Evolutionary conservation across 2,113 vertebrate species (phyloP), one percentile per base, ranked within the genome.

Genomic region (Stomatorhinus ivindoensis): DNA sequence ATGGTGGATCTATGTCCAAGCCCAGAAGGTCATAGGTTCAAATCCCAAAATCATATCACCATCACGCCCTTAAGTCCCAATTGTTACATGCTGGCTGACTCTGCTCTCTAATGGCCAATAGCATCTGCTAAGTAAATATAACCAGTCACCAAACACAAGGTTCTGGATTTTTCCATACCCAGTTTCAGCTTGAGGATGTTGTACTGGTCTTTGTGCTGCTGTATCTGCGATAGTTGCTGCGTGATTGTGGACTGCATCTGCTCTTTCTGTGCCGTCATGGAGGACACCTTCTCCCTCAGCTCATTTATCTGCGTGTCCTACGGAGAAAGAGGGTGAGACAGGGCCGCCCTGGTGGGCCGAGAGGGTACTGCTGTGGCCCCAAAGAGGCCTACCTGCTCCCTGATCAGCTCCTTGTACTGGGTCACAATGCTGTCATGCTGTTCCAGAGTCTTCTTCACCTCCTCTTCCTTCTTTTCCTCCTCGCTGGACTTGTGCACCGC

Each of bases 391-490:
- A 98, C 98, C 96, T 99, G 98, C 84, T 99, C 98, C 91, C 98
- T 95, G 89, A 99, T 99, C 93, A 99, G 96, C 89, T 97, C 98
- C 93, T 99, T 99, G 93, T 99, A 99, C 94, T 97, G 98, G 90
- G 97, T 98, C 91, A 99, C 97, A 42, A 99, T 99, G 93, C 95
- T 99, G 95, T 99, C 98, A 24, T 99, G 98, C 69, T 99, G 98
- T 89, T 99, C 98, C 92, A 99, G 89, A 0, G 98, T 98, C 95
- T 99, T 99, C 95, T 99, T 99, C 88, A 98, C 98, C 91, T 99
- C 98, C 91, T 99, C 98, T 91, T 99, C 98, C 92, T 99, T 98
- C 92, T 99, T 97, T 91, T 99, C 98, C 91, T 99, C 98, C 93
- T 99, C 98, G 8, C 96, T 99, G 88, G 98, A 99, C 93, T 98